phyloP scores from a whole-genome alignment of 2,888 invertebrate genomes.

The Elysia crispata region DNA sequence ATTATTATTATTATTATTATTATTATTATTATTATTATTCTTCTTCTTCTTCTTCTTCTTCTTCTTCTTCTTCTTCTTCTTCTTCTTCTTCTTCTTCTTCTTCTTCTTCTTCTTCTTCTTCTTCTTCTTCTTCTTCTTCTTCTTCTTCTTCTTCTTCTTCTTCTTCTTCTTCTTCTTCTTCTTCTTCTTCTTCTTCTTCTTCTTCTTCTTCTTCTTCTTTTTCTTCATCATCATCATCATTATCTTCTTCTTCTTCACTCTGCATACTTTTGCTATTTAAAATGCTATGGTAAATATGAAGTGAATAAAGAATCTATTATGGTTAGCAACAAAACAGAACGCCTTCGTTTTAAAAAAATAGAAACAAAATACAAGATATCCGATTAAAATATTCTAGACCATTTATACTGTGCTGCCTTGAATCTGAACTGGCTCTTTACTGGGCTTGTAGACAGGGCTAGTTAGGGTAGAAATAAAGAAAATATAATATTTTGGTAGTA shows the following conservation, averaged over 20 bases:
- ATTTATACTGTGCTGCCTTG: constrained; percentile 23
- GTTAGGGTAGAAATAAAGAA: not conserved
- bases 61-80: not conserved
- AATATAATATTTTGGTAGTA: too few relatives aligned
- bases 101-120: too few relatives aligned
- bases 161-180: not conserved
- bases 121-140: not conserved
- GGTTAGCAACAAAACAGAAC: too few relatives aligned
- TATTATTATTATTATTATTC: constrained; percentile 10
- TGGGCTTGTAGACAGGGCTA: constrained; percentile 45
- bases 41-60: constrained; percentile 30
- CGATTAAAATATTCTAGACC: not conserved
- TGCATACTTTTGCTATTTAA: too few relatives aligned
- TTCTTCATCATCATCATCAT: constrained; percentile 1
- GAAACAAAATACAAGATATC: not conserved
- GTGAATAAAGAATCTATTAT: too few relatives aligned
- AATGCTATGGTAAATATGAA: too few relatives aligned
- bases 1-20: not conserved
- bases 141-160: not conserved
- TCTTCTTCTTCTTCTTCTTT: not conserved
- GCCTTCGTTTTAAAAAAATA: too few relatives aligned
- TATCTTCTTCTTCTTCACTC: constrained; percentile 24
- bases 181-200: not conserved
- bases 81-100: too few relatives aligned
- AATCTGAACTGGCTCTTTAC: constrained; percentile 24